Evolutionary conservation across 2,888 invertebrate genomes (phyloP), one percentile per base, ranked within the genome.

Genomic region (Hymenopus coronatus): DNA sequence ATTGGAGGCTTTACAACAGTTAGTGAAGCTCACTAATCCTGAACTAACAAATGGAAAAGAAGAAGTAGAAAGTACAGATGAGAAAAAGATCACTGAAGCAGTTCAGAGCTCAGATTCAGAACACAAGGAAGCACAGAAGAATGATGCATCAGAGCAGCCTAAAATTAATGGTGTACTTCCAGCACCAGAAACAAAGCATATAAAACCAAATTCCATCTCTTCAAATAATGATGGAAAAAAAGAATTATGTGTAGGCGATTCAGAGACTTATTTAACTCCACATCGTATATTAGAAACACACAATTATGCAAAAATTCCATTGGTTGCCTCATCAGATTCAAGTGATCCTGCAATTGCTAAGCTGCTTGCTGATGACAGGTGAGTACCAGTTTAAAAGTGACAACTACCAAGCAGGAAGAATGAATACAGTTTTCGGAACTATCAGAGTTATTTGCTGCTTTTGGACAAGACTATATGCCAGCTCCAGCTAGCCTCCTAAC

Each of bases 1-100:
- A 0, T 95, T 97, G 83, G 97, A 97, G 92, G 97, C 97, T 4
- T 93, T 97, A 81, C 96, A 95, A 91, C 95, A 95, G 91, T 93
- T 95, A 85, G 94, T 95, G 87, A 95, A 95, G 92, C 93, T 94
- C 87, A 93, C 92, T 83, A 92, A 93, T 90, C 92, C 92, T 82
- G 93, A 93, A 83, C 91, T 90, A 40, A 90, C 92, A 9, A 92
- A 92, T 40, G 91, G 89, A 27, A 90, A 88, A 46, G 89, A 89
- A 70, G 89, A 90, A 88, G 84, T 89, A 83, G 33, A 92, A 91
- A 87, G 93, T 93, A 82, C 90, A 90, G 91, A 89, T 3, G 86
- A 91, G 27, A 89, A 91, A 86, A 89, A 89, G 46, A 88, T 90
- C 85, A 54, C 87, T 27, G 89, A 89, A n/a, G 70, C 12, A 40